Conservation (phyloP, 1,140 invertebrate genomes). For the Zaprionus vittiger region DNA sequence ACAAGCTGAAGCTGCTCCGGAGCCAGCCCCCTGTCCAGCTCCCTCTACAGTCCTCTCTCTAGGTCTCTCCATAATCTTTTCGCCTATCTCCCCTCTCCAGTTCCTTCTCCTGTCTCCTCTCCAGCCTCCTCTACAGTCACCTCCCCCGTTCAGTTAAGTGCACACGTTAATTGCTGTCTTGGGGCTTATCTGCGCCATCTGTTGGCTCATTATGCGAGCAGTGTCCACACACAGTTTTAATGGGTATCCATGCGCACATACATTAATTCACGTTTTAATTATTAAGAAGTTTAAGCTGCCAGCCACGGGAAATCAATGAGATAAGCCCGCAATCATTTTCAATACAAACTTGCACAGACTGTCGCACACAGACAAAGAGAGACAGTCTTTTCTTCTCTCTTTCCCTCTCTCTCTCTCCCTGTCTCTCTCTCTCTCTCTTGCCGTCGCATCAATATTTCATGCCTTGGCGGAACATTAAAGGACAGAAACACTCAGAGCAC, state of each 20-base stretch:
- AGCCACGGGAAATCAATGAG: conserved; percentile 23
- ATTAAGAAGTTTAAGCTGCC: conserved; percentile 16
- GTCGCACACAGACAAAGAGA: neutral
- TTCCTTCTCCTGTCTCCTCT: too few species aligned
- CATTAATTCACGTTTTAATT: conserved; percentile 1
- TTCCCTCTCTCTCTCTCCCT: neutral
- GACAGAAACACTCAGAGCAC: conserved; percentile 33
- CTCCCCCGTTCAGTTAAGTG: neutral
- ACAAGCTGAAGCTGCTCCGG: neutral
- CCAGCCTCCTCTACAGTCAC: too few species aligned
- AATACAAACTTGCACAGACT: conserved; percentile 24
- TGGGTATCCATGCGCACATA: conserved; percentile 18
- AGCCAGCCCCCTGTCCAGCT: too few species aligned
- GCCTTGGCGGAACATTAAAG: conserved; percentile 50
- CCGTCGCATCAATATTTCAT: conserved; percentile 74
- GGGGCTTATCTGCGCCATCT: conserved; percentile 24
- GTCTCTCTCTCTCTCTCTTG: neutral
- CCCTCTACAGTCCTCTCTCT: too few species aligned
- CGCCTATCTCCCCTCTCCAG: accelerated
- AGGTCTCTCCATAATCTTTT: too few species aligned
- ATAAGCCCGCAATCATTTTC: conserved; percentile 27
- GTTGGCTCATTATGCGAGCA: conserved; percentile 18
- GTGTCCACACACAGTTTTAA: conserved; percentile 19
- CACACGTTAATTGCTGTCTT: conserved; percentile 32
- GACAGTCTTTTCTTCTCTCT: neutral